Conservation (phyloP, 2,797 vertebrate species). For the Gephyroberyx darwinii region DNA sequence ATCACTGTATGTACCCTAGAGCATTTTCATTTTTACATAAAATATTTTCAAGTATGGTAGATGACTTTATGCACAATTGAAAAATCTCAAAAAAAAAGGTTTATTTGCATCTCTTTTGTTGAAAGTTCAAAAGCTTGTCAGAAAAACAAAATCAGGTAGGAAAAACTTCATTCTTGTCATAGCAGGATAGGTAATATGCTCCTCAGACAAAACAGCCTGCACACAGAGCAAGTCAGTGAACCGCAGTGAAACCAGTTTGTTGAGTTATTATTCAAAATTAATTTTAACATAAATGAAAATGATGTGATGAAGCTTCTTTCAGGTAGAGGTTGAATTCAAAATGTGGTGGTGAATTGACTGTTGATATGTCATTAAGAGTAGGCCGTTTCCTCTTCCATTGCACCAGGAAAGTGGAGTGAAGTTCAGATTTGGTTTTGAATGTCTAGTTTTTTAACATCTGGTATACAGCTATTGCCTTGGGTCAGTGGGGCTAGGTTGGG, state of each 20-base stretch:
- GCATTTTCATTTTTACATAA: constrained; percentile 30
- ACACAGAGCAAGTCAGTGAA: constrained; percentile 2
- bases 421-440: constrained; percentile 41
- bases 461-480: constrained; percentile 51
- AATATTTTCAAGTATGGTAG: constrained; percentile 70
- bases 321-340: constrained; percentile 12
- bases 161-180: constrained; percentile 1
- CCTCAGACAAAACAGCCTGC: constrained; percentile 17
- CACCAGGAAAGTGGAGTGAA: constrained; percentile 22
- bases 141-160: not conserved
- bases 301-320: constrained; percentile 9
- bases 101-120: constrained; percentile 36
- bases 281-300: not conserved
- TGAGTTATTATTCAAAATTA: constrained; percentile 21
- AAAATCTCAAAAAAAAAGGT: constrained; percentile 6
- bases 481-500: constrained; percentile 56
- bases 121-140: constrained; percentile 13
- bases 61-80: constrained; percentile 23
- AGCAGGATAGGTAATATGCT: constrained; percentile 8
- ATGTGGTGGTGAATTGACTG: constrained; percentile 21
- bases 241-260: constrained; percentile 20
- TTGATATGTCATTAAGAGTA: constrained; percentile 19
- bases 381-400: constrained; percentile 26
- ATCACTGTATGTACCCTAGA: constrained; percentile 28
- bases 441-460: constrained; percentile 46